Percentiles rank a stretch among this genome's conserved stretches.
Evolutionary conservation across 1,140 invertebrate genomes (phyloP).

Genomic region (Drosophila rhopaloa): DNA sequence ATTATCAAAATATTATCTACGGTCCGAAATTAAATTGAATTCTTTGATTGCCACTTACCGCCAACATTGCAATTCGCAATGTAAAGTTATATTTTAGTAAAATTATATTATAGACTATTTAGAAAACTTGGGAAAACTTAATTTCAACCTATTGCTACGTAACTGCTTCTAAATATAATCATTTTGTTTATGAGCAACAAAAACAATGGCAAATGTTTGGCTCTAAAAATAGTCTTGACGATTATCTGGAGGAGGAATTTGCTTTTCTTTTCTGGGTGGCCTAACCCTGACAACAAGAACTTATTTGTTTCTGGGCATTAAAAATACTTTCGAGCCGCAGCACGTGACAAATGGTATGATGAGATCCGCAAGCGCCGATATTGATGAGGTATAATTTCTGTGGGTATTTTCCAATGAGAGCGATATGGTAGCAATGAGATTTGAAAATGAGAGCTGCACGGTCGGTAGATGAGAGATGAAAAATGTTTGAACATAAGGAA

Average conservation of each 20-base stretch:
- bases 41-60: slow-evolving; percentile 72
- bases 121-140: neutral
- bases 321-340: slow-evolving; percentile 37
- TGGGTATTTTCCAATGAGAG: slow-evolving; percentile 27
- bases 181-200: slow-evolving; percentile 30
- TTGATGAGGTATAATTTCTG: slow-evolving; percentile 23
- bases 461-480: slow-evolving; percentile 48
- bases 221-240: slow-evolving; percentile 27
- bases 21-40: slow-evolving; percentile 32
- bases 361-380: slow-evolving; percentile 21
- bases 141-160: slow-evolving; percentile 10
- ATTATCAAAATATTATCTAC: slow-evolving; percentile 37
- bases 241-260: slow-evolving; percentile 38
- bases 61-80: slow-evolving; percentile 79
- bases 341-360: slow-evolving; percentile 63
- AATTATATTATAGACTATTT: slow-evolving; percentile 32
- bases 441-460: slow-evolving; percentile 61
- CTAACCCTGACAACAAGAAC: slow-evolving; percentile 77
- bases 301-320: slow-evolving; percentile 52
- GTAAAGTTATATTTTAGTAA: slow-evolving; percentile 66
- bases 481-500: slow-evolving; percentile 48
- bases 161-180: slow-evolving; percentile 19
- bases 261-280: slow-evolving; percentile 38
- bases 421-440: slow-evolving; percentile 18
- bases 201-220: slow-evolving; percentile 11